Percentiles rank a stretch among this genome's conserved stretches.
Evolutionary conservation across 2,113 vertebrate genomes (phyloP).

Genomic region (Mohoua ochrocephala): DNA sequence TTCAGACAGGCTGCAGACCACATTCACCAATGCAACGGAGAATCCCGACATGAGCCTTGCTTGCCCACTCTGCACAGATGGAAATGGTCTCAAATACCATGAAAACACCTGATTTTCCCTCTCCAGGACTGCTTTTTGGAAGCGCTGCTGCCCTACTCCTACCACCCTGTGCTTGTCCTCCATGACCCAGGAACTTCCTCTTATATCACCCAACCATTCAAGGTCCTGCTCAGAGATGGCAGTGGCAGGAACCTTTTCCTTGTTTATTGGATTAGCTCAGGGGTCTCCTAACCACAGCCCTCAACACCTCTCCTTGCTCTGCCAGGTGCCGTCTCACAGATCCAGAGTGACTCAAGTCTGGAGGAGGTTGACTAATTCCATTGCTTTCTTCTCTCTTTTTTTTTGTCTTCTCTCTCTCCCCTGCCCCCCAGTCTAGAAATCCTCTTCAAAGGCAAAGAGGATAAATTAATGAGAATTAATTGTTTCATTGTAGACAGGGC

Average conservation of each 20-base stretch:
- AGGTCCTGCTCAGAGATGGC: neutral
- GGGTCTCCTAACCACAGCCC: neutral
- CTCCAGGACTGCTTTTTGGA: neutral
- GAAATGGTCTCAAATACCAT: neutral
- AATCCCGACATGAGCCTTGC: neutral
- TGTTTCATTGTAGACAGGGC: neutral
- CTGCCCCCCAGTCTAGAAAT: neutral
- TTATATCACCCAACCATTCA: fast-evolving
- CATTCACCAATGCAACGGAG: neutral
- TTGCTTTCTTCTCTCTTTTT: neutral
- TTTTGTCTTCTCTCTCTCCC: neutral
- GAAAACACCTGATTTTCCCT: neutral
- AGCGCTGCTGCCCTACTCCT: neutral
- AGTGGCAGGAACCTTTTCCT: neutral
- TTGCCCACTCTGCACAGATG: neutral
- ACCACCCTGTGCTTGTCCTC: neutral
- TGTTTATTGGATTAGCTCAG: neutral
- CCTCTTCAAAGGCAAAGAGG: neutral
- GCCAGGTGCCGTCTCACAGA: neutral
- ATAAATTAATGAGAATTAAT: neutral
- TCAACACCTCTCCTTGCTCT: neutral
- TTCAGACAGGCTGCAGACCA: neutral
- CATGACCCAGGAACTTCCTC: neutral
- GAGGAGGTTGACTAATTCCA: neutral
- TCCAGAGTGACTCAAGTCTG: neutral